Conservation (phyloP, 2,888 invertebrate species). For the Tipula unca region DNA sequence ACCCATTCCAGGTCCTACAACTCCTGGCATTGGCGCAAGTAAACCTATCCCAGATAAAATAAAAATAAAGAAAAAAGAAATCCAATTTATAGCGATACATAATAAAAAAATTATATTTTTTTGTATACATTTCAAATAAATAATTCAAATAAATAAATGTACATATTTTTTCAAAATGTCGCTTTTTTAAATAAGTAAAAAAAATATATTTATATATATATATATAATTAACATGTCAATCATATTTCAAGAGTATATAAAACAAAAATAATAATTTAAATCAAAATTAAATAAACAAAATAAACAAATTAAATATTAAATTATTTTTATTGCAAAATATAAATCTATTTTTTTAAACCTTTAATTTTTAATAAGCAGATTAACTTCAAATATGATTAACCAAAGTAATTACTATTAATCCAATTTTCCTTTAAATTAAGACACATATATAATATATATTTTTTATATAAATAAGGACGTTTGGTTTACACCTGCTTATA, state of each 20-base stretch:
- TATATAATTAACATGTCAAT: slow-evolving; percentile 17
- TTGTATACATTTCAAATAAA: background rate
- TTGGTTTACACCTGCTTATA: slow-evolving; percentile 32
- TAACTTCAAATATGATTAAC: slow-evolving; percentile 20
- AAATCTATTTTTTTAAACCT: background rate
- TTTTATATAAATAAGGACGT: slow-evolving; percentile 26
- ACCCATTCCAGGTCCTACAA: slow-evolving; percentile 40
- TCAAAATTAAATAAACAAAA: background rate
- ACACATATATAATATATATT: slow-evolving; percentile 9
- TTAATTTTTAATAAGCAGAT: slow-evolving; percentile 19
- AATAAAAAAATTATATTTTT: background rate
- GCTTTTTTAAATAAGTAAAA: background rate
- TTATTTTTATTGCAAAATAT: background rate
- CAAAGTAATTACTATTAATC: background rate
- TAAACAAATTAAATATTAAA: background rate
- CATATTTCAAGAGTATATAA: slow-evolving; percentile 20
- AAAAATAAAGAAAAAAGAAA: slow-evolving; percentile 24
- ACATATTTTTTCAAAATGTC: background rate
- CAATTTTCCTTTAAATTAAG: background rate
- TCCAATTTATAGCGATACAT: slow-evolving; percentile 16
- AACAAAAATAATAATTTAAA: background rate
- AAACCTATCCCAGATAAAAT: slow-evolving; percentile 31
- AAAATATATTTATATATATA: background rate
- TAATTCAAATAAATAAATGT: slow-evolving; percentile 1
- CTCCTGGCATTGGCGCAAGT: slow-evolving; percentile 36